These are phyloP conservation scores for Xestia rhomboidea DNA, from an alignment of 2,888 invertebrate species.

Conservation along the genomic window DNA sequence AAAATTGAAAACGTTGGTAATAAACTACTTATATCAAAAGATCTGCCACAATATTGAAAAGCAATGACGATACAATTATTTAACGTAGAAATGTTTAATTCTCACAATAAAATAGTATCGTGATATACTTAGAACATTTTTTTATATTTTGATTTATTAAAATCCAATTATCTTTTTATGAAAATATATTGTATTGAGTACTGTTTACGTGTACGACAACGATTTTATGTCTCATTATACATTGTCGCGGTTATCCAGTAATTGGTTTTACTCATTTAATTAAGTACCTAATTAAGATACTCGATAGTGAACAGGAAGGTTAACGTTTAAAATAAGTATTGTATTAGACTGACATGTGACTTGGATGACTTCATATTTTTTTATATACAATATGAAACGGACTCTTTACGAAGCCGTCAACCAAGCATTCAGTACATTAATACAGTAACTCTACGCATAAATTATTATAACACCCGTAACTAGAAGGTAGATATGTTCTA, in stretches of 20 bases:
- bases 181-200: neutral
- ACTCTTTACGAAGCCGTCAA: too few species aligned
- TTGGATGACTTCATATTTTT: too few species aligned
- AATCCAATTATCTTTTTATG: neutral
- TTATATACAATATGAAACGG: too few species aligned
- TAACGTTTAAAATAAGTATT: neutral
- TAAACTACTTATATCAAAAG: neutral
- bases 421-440: too few species aligned
- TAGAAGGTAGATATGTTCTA: too few species aligned
- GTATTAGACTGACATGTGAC: too few species aligned
- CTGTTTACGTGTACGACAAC: neutral
- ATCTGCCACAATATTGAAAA: neutral
- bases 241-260: neutral
- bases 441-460: too few species aligned
- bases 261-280: neutral
- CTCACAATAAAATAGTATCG: neutral
- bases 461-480: too few species aligned
- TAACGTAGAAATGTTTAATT: neutral
- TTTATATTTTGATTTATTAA: neutral
- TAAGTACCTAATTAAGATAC: neutral
- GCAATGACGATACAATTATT: neutral
- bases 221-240: neutral
- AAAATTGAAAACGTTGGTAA: too few species aligned
- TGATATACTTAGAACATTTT: too few species aligned
- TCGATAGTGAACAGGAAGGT: neutral